A percentile compares a stretch with the other conserved stretches of the same genome.
phyloP scores from a whole-genome alignment of 2,797 vertebrate species.

The Aythya fuligula region DNA sequence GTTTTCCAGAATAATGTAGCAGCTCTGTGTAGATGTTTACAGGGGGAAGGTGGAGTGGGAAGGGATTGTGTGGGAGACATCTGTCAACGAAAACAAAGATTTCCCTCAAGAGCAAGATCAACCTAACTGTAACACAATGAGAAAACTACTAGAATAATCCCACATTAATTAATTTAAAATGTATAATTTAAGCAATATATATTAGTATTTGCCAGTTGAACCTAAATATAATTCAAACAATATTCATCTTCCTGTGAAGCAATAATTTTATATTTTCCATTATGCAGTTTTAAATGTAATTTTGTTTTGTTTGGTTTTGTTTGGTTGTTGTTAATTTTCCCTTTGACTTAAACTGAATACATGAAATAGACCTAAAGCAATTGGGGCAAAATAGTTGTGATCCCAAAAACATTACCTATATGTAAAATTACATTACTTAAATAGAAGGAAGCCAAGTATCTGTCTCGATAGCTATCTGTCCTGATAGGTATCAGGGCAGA shows the following conservation, averaged over 20 bases:
- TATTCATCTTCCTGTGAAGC: neutral
- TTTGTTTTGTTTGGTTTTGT: neutral
- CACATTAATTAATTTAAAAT: neutral
- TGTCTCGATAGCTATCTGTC: no score
- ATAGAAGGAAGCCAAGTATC: neutral
- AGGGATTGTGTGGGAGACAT: neutral
- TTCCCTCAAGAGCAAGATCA: neutral
- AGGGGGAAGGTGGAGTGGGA: neutral
- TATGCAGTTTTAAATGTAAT: neutral
- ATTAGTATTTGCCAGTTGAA: neutral
- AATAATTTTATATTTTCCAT: neutral
- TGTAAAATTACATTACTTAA: neutral
- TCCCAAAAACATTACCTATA: neutral
- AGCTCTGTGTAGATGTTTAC: neutral
- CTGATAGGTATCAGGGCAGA: accelerated
- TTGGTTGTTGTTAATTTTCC: no score
- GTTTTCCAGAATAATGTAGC: neutral
- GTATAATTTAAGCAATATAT: neutral
- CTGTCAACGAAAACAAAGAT: neutral
- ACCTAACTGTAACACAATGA: neutral
- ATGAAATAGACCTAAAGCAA: neutral
- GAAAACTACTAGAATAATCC: neutral
- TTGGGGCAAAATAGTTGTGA: neutral
- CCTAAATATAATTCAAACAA: neutral
- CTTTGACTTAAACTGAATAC: neutral